Evolutionary conservation across 2,797 vertebrate genomes (phyloP), one percentile per base, ranked within the genome.

Genomic region (Mormyrus hasselquistii): DNA sequence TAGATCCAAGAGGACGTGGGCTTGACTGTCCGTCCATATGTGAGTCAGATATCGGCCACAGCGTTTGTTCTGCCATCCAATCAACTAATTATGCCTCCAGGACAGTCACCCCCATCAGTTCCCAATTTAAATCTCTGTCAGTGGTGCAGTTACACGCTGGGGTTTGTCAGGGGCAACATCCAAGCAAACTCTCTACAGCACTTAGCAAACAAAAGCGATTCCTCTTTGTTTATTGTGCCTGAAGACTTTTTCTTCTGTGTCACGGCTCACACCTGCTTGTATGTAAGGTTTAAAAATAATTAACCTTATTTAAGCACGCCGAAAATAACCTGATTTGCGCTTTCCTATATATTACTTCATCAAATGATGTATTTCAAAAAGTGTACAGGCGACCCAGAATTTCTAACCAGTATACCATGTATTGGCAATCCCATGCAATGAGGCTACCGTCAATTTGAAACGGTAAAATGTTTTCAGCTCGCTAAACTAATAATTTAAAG

Each of bases 81-180:
- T 88, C 87, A 69, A 88, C 29, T 88, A 88, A 88, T 88, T 88
- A 88, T 29, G 87, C 62, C 87, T 76, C 47, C 41, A 88, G 59
- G 87, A 50, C 44, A 73, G 87, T 88, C 59, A 73, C 87, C 86
- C 86, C 86, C 86, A 65, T 62, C 86, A 87, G 86, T 44, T 65
- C 55, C 38, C 86, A 87, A 87, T 87, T 87, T 87, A 49, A 87
- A 87, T 87, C 86, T 65, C 86, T 69, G 86, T 87, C 57, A 87
- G 86, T 87, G 86, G 86, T 34, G 57, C 3, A 62, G 38, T 87
- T 69, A 65, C 86, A 87, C 55, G 86, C 86, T 87, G 86, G 86
- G 86, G 86, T 34, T 57, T 65, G 29, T 47, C 55, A 65, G 44
- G 86, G 86, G 86, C 86, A 19, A 22, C 38, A 65, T 65, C 86